phyloP scores from a whole-genome alignment of 2,797 vertebrate species.

The Mycteria americana region DNA sequence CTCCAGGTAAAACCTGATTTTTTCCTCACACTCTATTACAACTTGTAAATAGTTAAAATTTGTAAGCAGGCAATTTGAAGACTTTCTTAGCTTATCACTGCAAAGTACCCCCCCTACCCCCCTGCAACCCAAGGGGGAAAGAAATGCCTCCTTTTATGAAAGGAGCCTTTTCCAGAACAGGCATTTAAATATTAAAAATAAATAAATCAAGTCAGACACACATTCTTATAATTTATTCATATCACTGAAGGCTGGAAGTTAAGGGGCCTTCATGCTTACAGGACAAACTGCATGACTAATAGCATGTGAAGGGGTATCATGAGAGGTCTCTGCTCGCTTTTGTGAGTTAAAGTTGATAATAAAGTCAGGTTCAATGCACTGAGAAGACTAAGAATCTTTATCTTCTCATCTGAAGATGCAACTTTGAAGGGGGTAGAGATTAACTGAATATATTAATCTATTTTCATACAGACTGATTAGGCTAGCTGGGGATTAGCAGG shows the following conservation, averaged over 20 bases:
- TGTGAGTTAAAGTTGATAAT: slow-evolving; percentile 7
- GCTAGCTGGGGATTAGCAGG: slow-evolving; percentile 42
- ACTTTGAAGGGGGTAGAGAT: neutral
- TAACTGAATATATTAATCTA: slow-evolving; percentile 9
- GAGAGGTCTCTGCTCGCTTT: slow-evolving; percentile 22
- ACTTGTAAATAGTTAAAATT: neutral
- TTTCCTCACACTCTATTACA: rapidly evolving
- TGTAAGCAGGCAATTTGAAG: neutral
- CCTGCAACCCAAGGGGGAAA: neutral
- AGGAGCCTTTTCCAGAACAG: neutral
- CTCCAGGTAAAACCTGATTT: neutral
- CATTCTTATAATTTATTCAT: slow-evolving; percentile 50
- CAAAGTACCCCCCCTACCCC: too few species aligned
- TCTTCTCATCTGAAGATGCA: slow-evolving; percentile 6
- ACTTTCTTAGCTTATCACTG: neutral
- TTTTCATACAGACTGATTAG: slow-evolving; percentile 29
- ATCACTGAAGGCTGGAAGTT: slow-evolving; percentile 1
- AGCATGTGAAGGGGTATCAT: slow-evolving; percentile 21
- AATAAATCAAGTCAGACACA: slow-evolving; percentile 31
- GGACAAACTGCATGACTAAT: slow-evolving; percentile 36
- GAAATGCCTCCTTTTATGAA: neutral
- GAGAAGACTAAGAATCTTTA: neutral
- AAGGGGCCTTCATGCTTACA: neutral
- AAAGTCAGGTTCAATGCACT: slow-evolving; percentile 8
- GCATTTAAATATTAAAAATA: slow-evolving; percentile 55